Base-by-base conservation (phyloP, 2,888 invertebrate genomes). In the Chirona hameri region DNA sequence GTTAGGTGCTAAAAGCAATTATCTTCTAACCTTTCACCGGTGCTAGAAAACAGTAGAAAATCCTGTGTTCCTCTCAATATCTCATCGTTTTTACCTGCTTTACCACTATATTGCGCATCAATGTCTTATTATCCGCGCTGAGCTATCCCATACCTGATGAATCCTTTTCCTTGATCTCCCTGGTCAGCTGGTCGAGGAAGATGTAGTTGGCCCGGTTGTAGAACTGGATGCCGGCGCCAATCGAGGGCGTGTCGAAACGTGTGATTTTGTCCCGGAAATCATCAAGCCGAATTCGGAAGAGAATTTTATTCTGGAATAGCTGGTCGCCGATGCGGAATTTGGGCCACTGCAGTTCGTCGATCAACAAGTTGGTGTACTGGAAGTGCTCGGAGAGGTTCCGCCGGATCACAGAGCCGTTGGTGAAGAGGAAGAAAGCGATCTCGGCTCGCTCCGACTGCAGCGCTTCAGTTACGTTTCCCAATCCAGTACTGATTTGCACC, bases 401-500 rank as follows among this genome's bases (percentile, higher is more conserved):
- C 84, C 83, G 82, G 57, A 83, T 83, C 60, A 83, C 83, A 1
- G 83, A 83, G 46, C 85, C 86, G 52, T 85, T 84, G 48, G 86
- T 86, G 84, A 87, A 87, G 82, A 87, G 86, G 82, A 85, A 86
- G 81, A 86, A 86, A 27, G 87, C 88, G 60, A 87, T 85, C 82
- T 88, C 87, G 24, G 88, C 86, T 12, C 91, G 86, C 85, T 91
- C 91, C 18, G 88, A 88, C 85, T 90, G 90, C 21, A 91, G 82
- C 29, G 84, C 84, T 39, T 84, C 83, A 21, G 84, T 84, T 76
- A 84, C 84, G 79, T 84, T 84, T 39, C 84, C 84, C 57, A 84
- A 55, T 4, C 83, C 84, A 21, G 84, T 84, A 72, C 84, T 84
- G 82, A 84, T 83, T 60, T 84, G 84, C 29, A 84, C 84, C 84